These are phyloP conservation scores for Eueides isabella DNA, from an alignment of 1,140 invertebrate genomes.

Conservation along the genomic window DNA sequence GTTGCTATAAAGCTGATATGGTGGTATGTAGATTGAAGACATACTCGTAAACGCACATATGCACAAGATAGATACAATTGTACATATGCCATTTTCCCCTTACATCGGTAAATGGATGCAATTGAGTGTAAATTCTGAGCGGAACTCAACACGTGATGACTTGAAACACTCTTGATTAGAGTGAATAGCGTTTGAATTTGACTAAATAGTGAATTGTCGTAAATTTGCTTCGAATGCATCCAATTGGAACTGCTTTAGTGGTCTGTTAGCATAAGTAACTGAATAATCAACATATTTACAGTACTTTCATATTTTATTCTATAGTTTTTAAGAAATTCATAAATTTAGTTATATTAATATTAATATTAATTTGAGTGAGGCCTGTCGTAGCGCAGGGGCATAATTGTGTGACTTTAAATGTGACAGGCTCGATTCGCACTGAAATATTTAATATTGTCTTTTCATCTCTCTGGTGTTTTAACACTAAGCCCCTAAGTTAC, in stretches of 20 bases:
- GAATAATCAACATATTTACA: background rate
- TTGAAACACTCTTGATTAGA: constrained; percentile 21
- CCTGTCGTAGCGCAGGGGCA: too few species aligned
- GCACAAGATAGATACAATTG: background rate
- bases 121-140: constrained; percentile 8
- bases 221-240: background rate
- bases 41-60: background rate
- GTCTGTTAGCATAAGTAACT: background rate
- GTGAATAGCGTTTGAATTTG: constrained; percentile 4
- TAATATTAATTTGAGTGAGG: too few species aligned
- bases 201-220: constrained; percentile 11
- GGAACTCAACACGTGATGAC: constrained; percentile 1
- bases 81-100: background rate
- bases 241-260: background rate
- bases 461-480: too few species aligned
- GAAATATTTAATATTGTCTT: too few species aligned
- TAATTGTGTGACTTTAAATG: too few species aligned
- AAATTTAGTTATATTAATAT: too few species aligned
- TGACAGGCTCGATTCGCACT: too few species aligned
- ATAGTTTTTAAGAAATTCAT: too few species aligned
- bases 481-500: too few species aligned
- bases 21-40: too few species aligned
- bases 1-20: too few species aligned
- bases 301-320: background rate
- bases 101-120: background rate